These are phyloP conservation scores for Aplochiton taeniatus DNA, from an alignment of 2,797 vertebrate species.

Conservation along the genomic window DNA sequence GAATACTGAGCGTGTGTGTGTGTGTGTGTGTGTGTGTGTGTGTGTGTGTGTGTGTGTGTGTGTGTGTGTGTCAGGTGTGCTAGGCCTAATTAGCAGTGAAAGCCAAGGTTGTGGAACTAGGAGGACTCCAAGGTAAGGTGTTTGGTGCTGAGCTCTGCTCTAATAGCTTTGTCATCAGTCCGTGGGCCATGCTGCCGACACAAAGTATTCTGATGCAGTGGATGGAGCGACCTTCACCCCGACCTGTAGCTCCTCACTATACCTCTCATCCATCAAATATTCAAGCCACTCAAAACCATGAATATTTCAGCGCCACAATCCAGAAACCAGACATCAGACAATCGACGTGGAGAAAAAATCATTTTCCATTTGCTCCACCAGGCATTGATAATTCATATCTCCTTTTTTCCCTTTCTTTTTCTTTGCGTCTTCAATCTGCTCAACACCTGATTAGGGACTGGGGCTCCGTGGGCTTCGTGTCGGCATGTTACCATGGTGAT, in stretches of 20 bases:
- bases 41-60: constrained; percentile 21
- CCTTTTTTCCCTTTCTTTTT: constrained; percentile 11
- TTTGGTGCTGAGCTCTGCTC: constrained; percentile 45
- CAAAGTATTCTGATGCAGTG: too few relatives aligned
- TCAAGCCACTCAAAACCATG: constrained; percentile 51
- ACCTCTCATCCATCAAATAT: constrained; percentile 67
- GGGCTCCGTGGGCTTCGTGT: constrained; percentile 42
- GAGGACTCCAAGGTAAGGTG: constrained; percentile 66
- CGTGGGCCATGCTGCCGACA: not conserved
- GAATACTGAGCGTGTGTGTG: constrained; percentile 29
- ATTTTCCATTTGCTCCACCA: constrained; percentile 65
- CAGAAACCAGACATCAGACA: constrained; percentile 68
- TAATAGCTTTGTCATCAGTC: constrained; percentile 38
- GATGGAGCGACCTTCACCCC: too few relatives aligned
- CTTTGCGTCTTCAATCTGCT: constrained; percentile 29
- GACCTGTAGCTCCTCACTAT: too few relatives aligned
- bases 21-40: constrained; percentile 20
- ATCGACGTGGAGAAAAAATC: constrained; percentile 74
- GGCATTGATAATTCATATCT: constrained; percentile 69
- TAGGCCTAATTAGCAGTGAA: constrained; percentile 67
- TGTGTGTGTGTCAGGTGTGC: constrained; percentile 46
- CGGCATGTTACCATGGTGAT: constrained; percentile 69
- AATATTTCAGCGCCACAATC: constrained; percentile 73
- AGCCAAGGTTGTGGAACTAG: constrained; percentile 38
- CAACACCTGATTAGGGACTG: constrained; percentile 58